Percentiles rank a stretch among this genome's conserved stretches.
Conservation (phyloP, 2,797 vertebrate genomes). For the Xiphophorus birchmanni region DNA sequence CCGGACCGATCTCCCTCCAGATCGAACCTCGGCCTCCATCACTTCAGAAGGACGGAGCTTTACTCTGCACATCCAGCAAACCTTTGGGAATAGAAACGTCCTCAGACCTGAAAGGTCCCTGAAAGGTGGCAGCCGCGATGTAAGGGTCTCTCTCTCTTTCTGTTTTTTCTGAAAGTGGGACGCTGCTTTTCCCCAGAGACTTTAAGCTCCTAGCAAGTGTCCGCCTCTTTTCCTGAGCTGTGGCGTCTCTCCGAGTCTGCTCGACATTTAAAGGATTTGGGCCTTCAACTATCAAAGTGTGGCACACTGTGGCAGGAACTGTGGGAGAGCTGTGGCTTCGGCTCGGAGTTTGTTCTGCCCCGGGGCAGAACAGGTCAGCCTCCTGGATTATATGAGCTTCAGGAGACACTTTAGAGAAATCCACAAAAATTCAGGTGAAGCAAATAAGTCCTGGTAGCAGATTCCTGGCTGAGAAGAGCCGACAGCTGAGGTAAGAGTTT, state of each 20-base stretch:
- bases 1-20: constrained; percentile 43
- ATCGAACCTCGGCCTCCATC: constrained; percentile 44
- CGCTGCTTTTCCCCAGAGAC: constrained; percentile 63
- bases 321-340: constrained; percentile 61
- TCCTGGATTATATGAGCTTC: constrained; percentile 66
- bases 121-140: constrained; percentile 46
- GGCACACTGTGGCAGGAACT: constrained; percentile 52
- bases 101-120: constrained; percentile 60
- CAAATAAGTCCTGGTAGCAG: constrained; percentile 61
- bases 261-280: constrained; percentile 72
- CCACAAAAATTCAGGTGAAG: constrained; percentile 59
- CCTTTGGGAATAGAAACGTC: constrained; percentile 62
- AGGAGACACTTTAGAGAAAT: constrained; percentile 59
- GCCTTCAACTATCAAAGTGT: constrained; percentile 64
- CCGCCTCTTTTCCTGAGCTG: constrained; percentile 62
- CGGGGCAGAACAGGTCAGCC: constrained; percentile 57
- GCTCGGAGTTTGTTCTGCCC: constrained; percentile 65
- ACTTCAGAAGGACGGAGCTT: constrained; percentile 53
- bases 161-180: constrained; percentile 57
- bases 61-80: constrained; percentile 44
- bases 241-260: constrained; percentile 65
- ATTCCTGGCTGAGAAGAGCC: constrained; percentile 42
- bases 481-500: constrained; percentile 47
- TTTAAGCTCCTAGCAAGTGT: constrained; percentile 59
- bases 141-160: constrained; percentile 44